These are phyloP conservation scores for Schizothorax lantsangensis DNA, from an alignment of 2,797 vertebrate genomes.

Conservation along the genomic window DNA sequence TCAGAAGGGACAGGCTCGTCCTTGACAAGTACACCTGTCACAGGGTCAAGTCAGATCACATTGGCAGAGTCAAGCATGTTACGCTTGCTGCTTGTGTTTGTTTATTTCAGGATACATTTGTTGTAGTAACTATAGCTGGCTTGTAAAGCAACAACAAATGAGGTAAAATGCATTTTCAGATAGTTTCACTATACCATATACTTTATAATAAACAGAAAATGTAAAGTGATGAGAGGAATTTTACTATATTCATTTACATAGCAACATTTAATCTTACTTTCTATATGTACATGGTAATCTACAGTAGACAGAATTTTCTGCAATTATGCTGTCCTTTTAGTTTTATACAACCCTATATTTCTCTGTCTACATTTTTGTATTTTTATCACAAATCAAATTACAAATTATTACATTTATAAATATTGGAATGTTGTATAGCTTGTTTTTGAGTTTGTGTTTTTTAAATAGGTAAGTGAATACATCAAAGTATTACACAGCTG, in stretches of 20 bases:
- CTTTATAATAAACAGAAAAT: not conserved
- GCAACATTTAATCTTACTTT: not conserved
- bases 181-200: not conserved
- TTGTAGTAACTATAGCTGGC: not conserved
- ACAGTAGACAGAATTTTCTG: not conserved
- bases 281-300: not conserved
- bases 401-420: not conserved
- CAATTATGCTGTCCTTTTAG: not conserved
- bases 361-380: not conserved
- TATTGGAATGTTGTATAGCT: not conserved
- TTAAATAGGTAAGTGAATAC: not conserved
- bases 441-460: no score
- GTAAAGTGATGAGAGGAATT: not conserved
- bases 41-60: constrained; percentile 80
- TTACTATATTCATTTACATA: not conserved
- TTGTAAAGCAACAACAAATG: not conserved
- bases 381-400: not conserved
- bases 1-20: constrained; percentile 81
- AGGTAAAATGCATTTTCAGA: constrained; percentile 2
- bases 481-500: not conserved
- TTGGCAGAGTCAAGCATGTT: constrained; percentile 72
- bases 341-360: not conserved
- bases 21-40: constrained; percentile 84
- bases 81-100: constrained; percentile 20
- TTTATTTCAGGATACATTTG: constrained; percentile 23